Percentiles rank a stretch among this genome's conserved stretches.
These are phyloP conservation scores for Diachasma alloeum DNA, from an alignment of 1,140 invertebrate genomes.

Conservation along the genomic window DNA sequence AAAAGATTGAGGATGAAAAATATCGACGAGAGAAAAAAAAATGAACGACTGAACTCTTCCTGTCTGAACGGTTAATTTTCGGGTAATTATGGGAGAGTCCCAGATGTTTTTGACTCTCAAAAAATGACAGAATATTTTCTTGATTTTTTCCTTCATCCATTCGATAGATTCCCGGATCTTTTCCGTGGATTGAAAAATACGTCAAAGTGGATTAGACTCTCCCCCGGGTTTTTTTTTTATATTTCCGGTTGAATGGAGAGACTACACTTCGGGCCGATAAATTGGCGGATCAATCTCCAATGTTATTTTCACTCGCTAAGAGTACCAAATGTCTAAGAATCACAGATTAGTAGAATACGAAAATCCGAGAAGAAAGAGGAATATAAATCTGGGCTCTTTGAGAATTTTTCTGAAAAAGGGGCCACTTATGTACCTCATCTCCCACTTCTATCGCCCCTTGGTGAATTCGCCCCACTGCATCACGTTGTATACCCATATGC, in stretches of 20 bases:
- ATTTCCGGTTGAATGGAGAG: constrained; percentile 15
- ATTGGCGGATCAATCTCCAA: constrained; percentile 19
- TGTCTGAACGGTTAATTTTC: constrained; percentile 9
- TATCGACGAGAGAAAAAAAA: background rate
- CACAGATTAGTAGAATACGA: constrained; percentile 46
- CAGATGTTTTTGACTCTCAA: background rate
- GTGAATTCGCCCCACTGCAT: background rate
- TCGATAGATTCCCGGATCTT: background rate
- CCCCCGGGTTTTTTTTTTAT: background rate
- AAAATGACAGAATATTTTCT: background rate
- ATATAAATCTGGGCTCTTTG: background rate
- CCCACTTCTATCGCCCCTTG: background rate
- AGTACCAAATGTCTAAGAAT: constrained; percentile 41
- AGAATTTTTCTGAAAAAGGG: background rate
- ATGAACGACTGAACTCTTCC: background rate
- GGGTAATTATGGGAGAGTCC: background rate
- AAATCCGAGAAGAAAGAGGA: constrained; percentile 7
- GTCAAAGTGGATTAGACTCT: constrained; percentile 51
- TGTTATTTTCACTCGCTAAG: constrained; percentile 19
- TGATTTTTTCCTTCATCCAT: background rate
- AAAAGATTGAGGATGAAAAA: background rate
- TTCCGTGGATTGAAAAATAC: constrained; percentile 6
- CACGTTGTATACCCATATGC: background rate
- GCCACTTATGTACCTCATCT: background rate
- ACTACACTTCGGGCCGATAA: constrained; percentile 19